Conservation (phyloP, 2,888 invertebrate species). For the Heliconius cydno region DNA sequence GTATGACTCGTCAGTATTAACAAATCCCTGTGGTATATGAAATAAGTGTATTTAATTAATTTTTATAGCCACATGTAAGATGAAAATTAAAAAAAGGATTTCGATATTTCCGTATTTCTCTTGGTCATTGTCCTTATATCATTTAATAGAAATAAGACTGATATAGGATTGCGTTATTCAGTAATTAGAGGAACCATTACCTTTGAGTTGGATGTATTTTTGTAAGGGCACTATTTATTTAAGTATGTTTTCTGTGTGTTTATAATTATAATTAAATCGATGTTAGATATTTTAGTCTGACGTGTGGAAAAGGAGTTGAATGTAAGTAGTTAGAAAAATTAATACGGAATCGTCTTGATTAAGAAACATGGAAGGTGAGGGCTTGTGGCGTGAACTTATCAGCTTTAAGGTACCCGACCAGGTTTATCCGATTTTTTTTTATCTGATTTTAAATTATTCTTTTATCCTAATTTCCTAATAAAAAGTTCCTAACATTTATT, state of each 20-base stretch:
- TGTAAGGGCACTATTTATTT: constrained; percentile 71
- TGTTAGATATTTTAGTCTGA: constrained; percentile 43
- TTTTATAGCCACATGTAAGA: constrained; percentile 69
- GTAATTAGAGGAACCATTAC: constrained; percentile 19
- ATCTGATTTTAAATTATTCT: background rate
- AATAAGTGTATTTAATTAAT: constrained; percentile 68
- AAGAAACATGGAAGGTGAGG: constrained; percentile 9
- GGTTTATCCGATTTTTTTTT: background rate
- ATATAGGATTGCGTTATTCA: constrained; percentile 67
- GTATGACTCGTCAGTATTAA: constrained; percentile 78
- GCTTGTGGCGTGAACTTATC: background rate
- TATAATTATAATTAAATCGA: constrained; percentile 47
- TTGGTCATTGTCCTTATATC: constrained; percentile 51
- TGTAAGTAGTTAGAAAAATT: constrained; percentile 44
- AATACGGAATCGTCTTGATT: constrained; percentile 32
- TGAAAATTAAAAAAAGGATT: constrained; percentile 60
- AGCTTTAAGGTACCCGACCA: background rate
- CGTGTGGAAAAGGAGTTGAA: constrained; percentile 32
- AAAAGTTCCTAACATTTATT: constrained; percentile 15
- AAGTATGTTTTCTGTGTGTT: constrained; percentile 59
- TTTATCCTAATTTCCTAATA: background rate
- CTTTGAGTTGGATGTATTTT: constrained; percentile 50
- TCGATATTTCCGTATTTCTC: constrained; percentile 62
- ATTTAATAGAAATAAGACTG: constrained; percentile 80
- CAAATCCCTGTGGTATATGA: constrained; percentile 73